phyloP scores from a whole-genome alignment of 1,140 invertebrate species.

The Chironomus tepperi region DNA sequence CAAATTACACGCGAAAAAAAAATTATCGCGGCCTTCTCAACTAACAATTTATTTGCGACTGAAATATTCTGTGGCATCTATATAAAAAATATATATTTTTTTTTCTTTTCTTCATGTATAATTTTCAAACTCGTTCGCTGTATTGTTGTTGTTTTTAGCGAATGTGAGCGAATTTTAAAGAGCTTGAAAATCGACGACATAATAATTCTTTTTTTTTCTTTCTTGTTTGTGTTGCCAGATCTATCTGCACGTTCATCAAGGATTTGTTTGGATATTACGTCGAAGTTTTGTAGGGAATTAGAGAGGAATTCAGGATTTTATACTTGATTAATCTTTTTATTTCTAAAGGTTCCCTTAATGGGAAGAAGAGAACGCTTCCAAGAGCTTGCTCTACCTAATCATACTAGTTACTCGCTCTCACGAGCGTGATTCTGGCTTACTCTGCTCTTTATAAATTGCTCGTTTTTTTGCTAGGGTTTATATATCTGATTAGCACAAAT shows the following conservation, averaged over 20 bases:
- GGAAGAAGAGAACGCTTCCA: too few relatives aligned
- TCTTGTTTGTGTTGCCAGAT: neutral
- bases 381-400: too few relatives aligned
- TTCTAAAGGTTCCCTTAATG: too few relatives aligned
- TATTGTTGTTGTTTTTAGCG: slow-evolving; percentile 15
- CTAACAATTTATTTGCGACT: slow-evolving; percentile 22
- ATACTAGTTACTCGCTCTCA: too few relatives aligned
- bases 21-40: neutral
- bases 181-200: slow-evolving; percentile 10
- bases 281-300: too few relatives aligned
- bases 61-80: slow-evolving; percentile 21
- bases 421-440: too few relatives aligned
- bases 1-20: slow-evolving; percentile 1
- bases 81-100: neutral
- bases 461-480: too few relatives aligned
- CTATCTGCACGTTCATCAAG: neutral
- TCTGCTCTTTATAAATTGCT: too few relatives aligned
- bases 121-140: slow-evolving; percentile 21
- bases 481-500: too few relatives aligned
- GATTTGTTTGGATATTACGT: too few relatives aligned
- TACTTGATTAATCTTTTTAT: too few relatives aligned
- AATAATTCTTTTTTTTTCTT: neutral
- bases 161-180: slow-evolving; percentile 23
- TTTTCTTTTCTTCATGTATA: slow-evolving; percentile 23
- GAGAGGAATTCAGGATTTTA: too few relatives aligned